Evolutionary conservation across 2,113 vertebrate species (phyloP), one percentile per base, ranked within the genome.

Genomic region (Podarcis raffonei): DNA sequence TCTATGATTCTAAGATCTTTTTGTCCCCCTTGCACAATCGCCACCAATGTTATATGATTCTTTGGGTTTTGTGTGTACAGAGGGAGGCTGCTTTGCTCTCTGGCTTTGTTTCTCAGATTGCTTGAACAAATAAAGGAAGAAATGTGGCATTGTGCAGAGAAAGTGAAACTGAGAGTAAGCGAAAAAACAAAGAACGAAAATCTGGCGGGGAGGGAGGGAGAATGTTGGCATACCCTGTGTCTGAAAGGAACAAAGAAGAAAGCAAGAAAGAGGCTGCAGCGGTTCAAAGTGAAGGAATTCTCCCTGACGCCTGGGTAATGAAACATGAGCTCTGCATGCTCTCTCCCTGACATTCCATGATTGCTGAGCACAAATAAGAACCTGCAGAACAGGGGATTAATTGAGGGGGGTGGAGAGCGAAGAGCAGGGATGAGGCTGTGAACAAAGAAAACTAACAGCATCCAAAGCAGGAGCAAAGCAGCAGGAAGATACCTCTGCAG

Each of bases 61-160:
- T 74, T 32, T 84, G 68, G 68, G 39, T 42, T 68, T 12, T 9
- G 9, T 66, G n/a, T 35, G n/a, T 35, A 37, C 30, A 59, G 37
- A 35, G 25, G 48, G 22, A 62, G 71, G 35, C 35, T 48, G 57
- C 59, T 42, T 48, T 32, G 83, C 27, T 71, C 37, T 48, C 66
- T 30, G 20, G 65, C 25, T 81, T 57, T 53, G 76, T 72, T 81
- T 59, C 42, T 16, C 53, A 66, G 71, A 59, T 35, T 81, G 66
- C n/a, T 37, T 35, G 27, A 87, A 87, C 76, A 87, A 80, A 87
- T 68, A 71, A 80, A 87, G 25, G 20, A 81, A n/a, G 57, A n/a
- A 81, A 35, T 87, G 48, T 87, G 77, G 65, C 77, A 53, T 59
- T 81, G 66, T 72, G 32, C 48, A 59, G n/a, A 37, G 42, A 81